Conservation (phyloP, 2,888 invertebrate species). For the Orgyia antiqua region DNA sequence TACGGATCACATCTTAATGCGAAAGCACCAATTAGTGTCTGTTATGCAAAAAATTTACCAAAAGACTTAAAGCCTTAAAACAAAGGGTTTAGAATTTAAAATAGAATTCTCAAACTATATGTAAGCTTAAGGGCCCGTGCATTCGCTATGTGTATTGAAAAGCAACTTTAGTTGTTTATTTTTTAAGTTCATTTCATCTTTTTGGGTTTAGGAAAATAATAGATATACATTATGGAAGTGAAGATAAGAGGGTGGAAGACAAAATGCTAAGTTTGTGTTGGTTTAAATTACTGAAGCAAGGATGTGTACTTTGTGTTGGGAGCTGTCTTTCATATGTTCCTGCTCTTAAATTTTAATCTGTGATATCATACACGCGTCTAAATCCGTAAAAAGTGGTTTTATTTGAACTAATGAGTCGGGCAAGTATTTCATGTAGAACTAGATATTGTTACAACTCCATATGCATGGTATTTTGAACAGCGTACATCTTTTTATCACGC, state of each 20-base stretch:
- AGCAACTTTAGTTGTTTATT: conserved; percentile 1
- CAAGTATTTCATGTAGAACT: too few species aligned
- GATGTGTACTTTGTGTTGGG: conserved; percentile 21
- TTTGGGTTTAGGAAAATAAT: conserved; percentile 10
- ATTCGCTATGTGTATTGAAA: conserved; percentile 7
- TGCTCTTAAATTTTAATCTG: too few species aligned
- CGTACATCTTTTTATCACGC: too few species aligned
- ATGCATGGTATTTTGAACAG: too few species aligned
- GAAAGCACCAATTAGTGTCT: conserved; percentile 38
- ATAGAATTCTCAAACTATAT: not conserved
- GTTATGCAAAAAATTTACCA: conserved; percentile 9
- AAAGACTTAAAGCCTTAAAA: conserved; percentile 6
- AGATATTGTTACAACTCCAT: too few species aligned
- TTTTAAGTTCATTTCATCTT: conserved; percentile 14
- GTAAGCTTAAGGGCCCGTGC: conserved; percentile 9
- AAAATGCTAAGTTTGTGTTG: conserved; percentile 30
- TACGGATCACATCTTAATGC: conserved; percentile 36
- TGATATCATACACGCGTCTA: too few species aligned
- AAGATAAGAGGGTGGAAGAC: conserved; percentile 26
- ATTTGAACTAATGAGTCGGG: too few species aligned
- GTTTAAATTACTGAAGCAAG: conserved; percentile 29
- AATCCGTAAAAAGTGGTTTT: too few species aligned
- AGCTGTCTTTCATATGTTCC: too few species aligned
- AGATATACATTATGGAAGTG: conserved; percentile 31
- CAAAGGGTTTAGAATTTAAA: not conserved